These are phyloP conservation scores for Pseudois nayaur DNA, from an alignment of 2,113 vertebrate genomes.

Conservation along the genomic window DNA sequence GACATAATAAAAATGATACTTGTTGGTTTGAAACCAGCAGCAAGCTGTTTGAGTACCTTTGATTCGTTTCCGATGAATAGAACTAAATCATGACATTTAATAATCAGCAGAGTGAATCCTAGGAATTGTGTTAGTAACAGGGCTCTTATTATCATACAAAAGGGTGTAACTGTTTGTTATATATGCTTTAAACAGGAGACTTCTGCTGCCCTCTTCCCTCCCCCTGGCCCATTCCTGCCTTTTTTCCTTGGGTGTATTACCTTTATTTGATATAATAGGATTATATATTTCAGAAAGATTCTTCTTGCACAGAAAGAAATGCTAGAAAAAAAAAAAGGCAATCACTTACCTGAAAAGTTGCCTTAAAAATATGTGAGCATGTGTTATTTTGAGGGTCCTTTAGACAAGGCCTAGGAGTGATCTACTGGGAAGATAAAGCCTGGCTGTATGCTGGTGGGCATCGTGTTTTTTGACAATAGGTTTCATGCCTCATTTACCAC, in stretches of 20 bases:
- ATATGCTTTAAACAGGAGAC: background rate
- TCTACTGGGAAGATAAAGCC: conserved; percentile 56
- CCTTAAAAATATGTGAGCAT: background rate
- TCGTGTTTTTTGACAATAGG: conserved; percentile 63
- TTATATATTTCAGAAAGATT: background rate
- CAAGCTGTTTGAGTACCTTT: background rate
- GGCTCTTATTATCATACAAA: background rate
- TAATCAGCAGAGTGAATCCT: background rate
- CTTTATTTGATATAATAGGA: background rate
- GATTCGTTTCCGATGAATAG: background rate
- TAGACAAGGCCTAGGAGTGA: background rate
- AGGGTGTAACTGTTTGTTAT: background rate
- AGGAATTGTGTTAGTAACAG: background rate
- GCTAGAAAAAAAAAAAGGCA: fast-evolving
- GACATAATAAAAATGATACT: background rate
- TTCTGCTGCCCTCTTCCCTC: background rate
- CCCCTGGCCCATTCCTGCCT: fast-evolving
- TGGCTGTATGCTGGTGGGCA: background rate
- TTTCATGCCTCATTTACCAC: conserved; percentile 73
- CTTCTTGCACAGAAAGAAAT: background rate
- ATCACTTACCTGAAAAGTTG: background rate
- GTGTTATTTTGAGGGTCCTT: background rate
- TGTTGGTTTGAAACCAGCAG: background rate
- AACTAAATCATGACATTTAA: background rate
- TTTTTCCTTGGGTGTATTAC: background rate